phyloP scores from a whole-genome alignment of 2,113 vertebrate genomes.

The Elanus axillaris region DNA sequence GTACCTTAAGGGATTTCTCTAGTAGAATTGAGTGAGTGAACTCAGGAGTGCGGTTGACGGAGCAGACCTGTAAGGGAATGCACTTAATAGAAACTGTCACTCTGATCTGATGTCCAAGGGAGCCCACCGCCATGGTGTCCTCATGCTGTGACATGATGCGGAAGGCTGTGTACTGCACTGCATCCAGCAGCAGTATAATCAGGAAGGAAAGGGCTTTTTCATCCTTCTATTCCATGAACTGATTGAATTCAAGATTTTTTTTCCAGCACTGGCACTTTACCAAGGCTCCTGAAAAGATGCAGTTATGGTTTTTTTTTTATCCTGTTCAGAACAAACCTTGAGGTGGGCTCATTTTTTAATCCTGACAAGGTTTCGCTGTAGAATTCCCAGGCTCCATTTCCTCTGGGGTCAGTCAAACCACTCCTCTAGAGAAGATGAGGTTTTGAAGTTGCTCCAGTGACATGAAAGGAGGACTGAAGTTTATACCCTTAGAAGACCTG shows the following conservation, averaged over 20 bases:
- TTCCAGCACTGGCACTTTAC: neutral
- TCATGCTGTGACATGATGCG: neutral
- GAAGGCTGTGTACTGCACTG: neutral
- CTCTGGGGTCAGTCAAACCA: neutral
- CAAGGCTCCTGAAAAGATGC: neutral
- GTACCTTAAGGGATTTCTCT: neutral
- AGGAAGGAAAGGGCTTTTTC: neutral
- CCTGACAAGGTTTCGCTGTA: neutral
- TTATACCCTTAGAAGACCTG: neutral
- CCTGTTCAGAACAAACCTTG: neutral
- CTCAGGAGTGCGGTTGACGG: neutral
- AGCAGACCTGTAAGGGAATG: neutral
- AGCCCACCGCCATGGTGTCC: neutral
- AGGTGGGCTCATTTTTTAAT: neutral
- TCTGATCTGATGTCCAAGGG: neutral
- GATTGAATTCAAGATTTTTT: neutral
- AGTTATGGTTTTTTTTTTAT: neutral
- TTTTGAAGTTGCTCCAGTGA: neutral
- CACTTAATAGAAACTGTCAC: neutral
- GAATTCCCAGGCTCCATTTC: neutral
- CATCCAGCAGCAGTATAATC: neutral
- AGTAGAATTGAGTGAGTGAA: neutral
- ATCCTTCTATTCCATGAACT: neutral
- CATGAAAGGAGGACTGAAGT: no score
- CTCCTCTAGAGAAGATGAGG: neutral